phyloP scores from a whole-genome alignment of 2,888 invertebrate species.

The Drepanosiphum platanoidis region DNA sequence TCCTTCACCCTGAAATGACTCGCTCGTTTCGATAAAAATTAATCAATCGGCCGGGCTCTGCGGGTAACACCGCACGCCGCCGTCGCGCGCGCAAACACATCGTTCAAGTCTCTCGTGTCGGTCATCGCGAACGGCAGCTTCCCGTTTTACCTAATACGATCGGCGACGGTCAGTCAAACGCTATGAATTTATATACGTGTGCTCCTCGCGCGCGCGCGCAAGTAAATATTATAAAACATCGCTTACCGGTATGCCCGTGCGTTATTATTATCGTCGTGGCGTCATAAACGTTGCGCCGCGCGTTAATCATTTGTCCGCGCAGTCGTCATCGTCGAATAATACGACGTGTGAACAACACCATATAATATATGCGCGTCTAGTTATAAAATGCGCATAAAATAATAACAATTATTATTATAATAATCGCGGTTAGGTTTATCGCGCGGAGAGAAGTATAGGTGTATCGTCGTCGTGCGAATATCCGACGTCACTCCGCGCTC shows the following conservation, averaged over 20 bases:
- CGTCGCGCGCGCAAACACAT: slow-evolving; percentile 18
- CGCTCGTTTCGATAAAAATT: slow-evolving; percentile 23
- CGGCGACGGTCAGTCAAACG: slow-evolving; percentile 19
- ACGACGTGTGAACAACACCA: too few species aligned
- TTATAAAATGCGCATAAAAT: too few species aligned
- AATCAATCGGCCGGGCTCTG: slow-evolving; percentile 28
- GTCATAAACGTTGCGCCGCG: neutral
- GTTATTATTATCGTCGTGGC: neutral
- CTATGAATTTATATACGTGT: neutral
- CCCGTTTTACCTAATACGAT: slow-evolving; percentile 52
- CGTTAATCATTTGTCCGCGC: neutral
- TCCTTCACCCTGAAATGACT: slow-evolving; percentile 54
- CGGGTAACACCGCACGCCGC: neutral
- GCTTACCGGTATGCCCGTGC: neutral
- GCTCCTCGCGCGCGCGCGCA: neutral
- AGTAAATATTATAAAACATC: too few species aligned
- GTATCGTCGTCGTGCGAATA: neutral
- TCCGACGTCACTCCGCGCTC: neutral
- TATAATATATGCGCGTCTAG: too few species aligned
- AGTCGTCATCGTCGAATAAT: neutral
- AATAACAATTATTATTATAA: too few species aligned
- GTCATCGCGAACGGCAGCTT: slow-evolving; percentile 18
- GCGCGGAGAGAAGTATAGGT: neutral
- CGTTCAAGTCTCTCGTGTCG: slow-evolving; percentile 40
- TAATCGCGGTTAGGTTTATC: too few species aligned